Conservation (phyloP, 1,140 invertebrate species). For the Akabosia matsudoensis region DNA sequence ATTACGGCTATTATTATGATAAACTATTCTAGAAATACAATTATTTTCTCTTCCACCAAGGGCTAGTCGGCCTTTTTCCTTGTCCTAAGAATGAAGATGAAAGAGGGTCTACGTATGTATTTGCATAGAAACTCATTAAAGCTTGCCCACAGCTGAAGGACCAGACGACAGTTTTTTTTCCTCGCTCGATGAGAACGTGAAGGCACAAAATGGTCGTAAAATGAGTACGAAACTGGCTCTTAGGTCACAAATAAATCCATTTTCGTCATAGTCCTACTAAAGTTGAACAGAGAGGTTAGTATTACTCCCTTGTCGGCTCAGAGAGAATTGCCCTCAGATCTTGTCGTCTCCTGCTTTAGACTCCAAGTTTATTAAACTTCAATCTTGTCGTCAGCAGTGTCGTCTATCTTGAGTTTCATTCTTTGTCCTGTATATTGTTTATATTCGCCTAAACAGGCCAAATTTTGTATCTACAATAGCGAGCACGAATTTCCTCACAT, state of each 20-base stretch:
- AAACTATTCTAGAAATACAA: too few species aligned
- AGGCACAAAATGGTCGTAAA: neutral
- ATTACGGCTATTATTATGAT: too few species aligned
- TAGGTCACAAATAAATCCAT: conserved; percentile 22
- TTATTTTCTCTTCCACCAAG: too few species aligned
- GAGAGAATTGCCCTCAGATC: neutral
- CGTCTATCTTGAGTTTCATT: too few species aligned
- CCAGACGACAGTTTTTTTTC: neutral
- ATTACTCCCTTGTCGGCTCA: conserved; percentile 12
- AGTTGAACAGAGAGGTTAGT: conserved; percentile 14
- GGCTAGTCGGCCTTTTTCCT: too few species aligned
- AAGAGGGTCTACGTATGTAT: neutral
- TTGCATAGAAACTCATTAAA: neutral
- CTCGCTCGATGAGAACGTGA: neutral
- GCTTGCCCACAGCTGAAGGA: too few species aligned
- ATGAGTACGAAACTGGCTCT: conserved; percentile 4
- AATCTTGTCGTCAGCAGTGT: too few species aligned
- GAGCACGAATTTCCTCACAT: too few species aligned
- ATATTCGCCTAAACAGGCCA: too few species aligned
- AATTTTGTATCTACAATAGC: too few species aligned
- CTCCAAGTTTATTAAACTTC: neutral
- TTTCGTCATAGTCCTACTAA: neutral
- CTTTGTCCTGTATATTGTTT: too few species aligned
- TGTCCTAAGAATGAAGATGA: too few species aligned
- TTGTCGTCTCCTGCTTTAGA: neutral